Evolutionary conservation across 2,888 invertebrate genomes (phyloP).

Genomic region (Colostygia pectinataria): DNA sequence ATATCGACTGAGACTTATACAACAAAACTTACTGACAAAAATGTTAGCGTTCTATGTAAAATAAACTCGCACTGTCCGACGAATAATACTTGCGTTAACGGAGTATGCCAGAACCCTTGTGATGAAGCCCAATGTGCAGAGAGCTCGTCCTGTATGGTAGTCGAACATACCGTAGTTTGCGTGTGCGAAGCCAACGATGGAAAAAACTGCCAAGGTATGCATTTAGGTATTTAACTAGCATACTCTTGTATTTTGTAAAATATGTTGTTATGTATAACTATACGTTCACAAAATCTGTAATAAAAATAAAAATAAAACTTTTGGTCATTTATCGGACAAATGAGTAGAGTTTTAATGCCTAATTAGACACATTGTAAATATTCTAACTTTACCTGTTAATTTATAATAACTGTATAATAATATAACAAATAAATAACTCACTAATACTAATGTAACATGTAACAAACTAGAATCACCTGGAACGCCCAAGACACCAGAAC

Average conservation of each 20-base stretch:
- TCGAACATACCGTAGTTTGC: constrained; percentile 85
- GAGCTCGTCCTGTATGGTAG: constrained; percentile 84
- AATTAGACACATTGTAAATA: constrained; percentile 41
- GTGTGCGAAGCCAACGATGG: constrained; percentile 84
- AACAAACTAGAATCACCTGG: constrained; percentile 86
- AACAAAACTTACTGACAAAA: constrained; percentile 46
- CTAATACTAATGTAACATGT: constrained; percentile 66
- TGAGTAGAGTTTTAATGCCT: constrained; percentile 40
- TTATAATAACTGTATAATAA: neutral
- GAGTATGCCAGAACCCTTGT: constrained; percentile 86
- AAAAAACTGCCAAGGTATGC: constrained; percentile 86
- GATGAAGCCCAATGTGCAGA: constrained; percentile 79
- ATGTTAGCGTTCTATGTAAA: constrained; percentile 77
- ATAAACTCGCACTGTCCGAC: constrained; percentile 85
- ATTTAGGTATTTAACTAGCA: constrained; percentile 51
- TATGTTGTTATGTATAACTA: constrained; percentile 5
- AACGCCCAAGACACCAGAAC: constrained; percentile 87
- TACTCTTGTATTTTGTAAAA: constrained; percentile 26
- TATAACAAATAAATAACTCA: constrained; percentile 50
- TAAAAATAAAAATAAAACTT: too few relatives aligned
- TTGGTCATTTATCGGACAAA: constrained; percentile 77
- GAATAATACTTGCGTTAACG: constrained; percentile 84
- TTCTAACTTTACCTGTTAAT: constrained; percentile 37
- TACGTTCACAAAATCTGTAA: too few relatives aligned
- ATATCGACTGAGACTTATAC: constrained; percentile 64